These are phyloP conservation scores for Bombus terrestris DNA, from an alignment of 1,140 invertebrate species.

Conservation along the genomic window DNA sequence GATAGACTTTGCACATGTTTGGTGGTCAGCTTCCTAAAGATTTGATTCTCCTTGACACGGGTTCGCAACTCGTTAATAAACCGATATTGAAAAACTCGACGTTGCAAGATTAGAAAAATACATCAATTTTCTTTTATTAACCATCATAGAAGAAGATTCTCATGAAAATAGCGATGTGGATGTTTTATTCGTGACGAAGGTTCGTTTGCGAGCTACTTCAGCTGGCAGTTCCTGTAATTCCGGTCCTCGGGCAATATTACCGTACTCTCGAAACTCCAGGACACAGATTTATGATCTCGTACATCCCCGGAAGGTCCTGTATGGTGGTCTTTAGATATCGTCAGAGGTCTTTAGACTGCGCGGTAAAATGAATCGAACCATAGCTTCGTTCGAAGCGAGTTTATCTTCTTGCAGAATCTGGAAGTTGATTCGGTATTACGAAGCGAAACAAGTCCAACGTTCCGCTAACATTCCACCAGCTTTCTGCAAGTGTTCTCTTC, in stretches of 20 bases:
- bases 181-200: neutral
- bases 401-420: neutral
- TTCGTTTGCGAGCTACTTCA: neutral
- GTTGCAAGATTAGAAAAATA: neutral
- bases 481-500: neutral
- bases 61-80: neutral
- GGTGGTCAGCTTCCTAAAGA: too few species aligned
- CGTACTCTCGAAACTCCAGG: neutral
- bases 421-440: neutral
- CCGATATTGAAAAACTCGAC: neutral
- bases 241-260: neutral
- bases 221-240: neutral
- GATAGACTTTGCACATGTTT: too few species aligned
- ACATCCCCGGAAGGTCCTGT: neutral
- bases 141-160: neutral
- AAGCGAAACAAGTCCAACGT: neutral
- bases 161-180: too few species aligned
- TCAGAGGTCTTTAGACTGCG: neutral
- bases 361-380: neutral
- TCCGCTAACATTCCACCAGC: neutral
- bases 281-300: conserved; percentile 15
- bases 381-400: neutral
- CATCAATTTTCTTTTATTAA: neutral
- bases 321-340: neutral
- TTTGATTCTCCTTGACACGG: neutral